These are phyloP conservation scores for Blastomussa wellsi DNA, from an alignment of 92 coral and sea anemone genomes.

Conservation along the genomic window DNA sequence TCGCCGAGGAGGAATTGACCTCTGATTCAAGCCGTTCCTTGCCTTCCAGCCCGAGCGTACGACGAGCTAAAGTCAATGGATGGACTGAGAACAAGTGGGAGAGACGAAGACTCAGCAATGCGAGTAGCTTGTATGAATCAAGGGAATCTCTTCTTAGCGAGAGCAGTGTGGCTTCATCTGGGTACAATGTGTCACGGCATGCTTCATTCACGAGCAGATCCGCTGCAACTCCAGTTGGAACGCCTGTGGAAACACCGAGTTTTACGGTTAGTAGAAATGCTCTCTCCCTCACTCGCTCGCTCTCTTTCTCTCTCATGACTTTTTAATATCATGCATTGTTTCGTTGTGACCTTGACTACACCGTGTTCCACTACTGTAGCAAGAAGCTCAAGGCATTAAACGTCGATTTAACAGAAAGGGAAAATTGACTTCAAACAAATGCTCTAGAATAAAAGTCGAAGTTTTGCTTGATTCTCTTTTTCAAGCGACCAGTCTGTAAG, in stretches of 20 bases:
- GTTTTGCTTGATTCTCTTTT: not conserved
- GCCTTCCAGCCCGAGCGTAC: conserved; percentile 78
- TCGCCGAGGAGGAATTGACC: conserved; percentile 95
- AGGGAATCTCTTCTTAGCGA: conserved; percentile 89
- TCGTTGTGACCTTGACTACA: conserved; percentile 62
- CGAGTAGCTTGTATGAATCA: conserved; percentile 92
- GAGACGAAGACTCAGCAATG: conserved; percentile 87
- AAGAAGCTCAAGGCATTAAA: not conserved
- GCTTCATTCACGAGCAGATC: conserved; percentile 76
- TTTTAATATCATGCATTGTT: conserved; percentile 82
- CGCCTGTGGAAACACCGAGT: conserved; percentile 66
- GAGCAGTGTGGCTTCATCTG: conserved; percentile 66
- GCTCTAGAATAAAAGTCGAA: not conserved
- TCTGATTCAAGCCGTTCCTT: conserved; percentile 72
- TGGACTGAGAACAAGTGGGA: conserved; percentile 97
- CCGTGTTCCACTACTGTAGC: conserved; percentile 26
- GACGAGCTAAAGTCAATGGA: conserved; percentile 73
- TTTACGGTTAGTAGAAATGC: conserved; percentile 59
- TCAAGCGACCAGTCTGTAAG: not conserved
- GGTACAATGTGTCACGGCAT: conserved; percentile 73
- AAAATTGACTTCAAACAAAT: not conserved
- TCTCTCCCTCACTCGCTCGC: not conserved
- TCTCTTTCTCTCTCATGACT: conserved; percentile 49
- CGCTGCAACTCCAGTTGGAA: conserved; percentile 55
- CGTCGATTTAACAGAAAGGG: not conserved